Evolutionary conservation across 92 coral and sea anemone genomes (phyloP).

Genomic region (Umimayanthus chanpuru): DNA sequence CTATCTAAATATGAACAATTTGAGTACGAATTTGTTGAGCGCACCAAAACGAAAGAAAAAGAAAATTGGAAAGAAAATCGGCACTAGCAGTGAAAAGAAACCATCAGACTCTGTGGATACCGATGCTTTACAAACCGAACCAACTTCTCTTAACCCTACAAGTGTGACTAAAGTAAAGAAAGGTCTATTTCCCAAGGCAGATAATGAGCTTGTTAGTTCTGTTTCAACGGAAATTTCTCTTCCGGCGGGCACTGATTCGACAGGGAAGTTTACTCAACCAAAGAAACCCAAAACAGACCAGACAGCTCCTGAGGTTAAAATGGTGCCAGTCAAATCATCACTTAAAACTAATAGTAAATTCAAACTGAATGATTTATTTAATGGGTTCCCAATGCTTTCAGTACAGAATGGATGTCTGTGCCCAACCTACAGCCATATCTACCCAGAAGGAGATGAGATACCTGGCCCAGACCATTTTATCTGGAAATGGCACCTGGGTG

Average conservation of each 20-base stretch:
- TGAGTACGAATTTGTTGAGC: not conserved
- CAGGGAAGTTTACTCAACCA: not conserved
- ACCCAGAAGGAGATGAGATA: constrained; percentile 40
- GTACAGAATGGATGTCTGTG: constrained; percentile 58
- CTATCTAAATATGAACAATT: constrained; percentile 10
- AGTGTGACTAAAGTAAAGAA: constrained; percentile 1
- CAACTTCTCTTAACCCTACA: not conserved
- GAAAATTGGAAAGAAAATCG: not conserved
- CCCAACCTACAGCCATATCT: constrained; percentile 59
- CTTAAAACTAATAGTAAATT: constrained; percentile 62
- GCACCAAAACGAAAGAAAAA: constrained; percentile 31
- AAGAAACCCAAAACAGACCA: not conserved
- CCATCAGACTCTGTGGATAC: not conserved
- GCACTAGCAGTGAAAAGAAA: constrained; percentile 1
- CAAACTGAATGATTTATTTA: constrained; percentile 67
- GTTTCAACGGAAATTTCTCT: not conserved
- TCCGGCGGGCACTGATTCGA: not conserved
- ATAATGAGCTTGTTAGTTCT: not conserved
- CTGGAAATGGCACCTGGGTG: constrained; percentile 85
- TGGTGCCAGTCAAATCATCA: constrained; percentile 30
- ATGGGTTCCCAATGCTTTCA: constrained; percentile 59
- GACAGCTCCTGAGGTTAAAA: constrained; percentile 6
- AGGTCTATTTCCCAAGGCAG: not conserved
- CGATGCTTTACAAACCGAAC: not conserved
- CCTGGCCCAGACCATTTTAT: constrained; percentile 62